A percentile compares a stretch with the other conserved stretches of the same genome.
phyloP scores from a whole-genome alignment of 2,797 vertebrate species.

The Ciconia nigra region DNA sequence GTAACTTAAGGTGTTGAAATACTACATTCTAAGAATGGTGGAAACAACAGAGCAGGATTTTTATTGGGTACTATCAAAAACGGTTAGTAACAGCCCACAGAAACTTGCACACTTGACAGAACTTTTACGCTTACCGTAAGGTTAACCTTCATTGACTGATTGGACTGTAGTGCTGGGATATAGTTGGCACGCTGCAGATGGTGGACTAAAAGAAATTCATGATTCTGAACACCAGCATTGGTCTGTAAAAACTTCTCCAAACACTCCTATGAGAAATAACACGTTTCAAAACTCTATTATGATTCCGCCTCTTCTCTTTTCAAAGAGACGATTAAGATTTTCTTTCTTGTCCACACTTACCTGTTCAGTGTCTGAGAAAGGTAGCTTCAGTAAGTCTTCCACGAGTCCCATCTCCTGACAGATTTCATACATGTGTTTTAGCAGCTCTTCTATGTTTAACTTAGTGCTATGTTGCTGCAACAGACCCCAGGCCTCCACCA shows the following conservation, averaged over 20 bases:
- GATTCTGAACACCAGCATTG: slow-evolving; percentile 83
- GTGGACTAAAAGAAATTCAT: slow-evolving; percentile 90
- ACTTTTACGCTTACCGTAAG: slow-evolving; percentile 73
- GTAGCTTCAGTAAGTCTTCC: slow-evolving; percentile 92
- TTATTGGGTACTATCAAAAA: not conserved
- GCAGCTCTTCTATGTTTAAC: slow-evolving; percentile 82
- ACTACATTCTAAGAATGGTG: not conserved
- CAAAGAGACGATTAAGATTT: not conserved
- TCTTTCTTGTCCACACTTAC: slow-evolving; percentile 58
- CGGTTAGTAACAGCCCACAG: not conserved
- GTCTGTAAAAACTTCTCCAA: slow-evolving; percentile 89
- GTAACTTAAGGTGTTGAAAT: too few species aligned
- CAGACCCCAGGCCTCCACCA: slow-evolving; percentile 89
- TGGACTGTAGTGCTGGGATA: slow-evolving; percentile 88
- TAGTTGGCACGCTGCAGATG: slow-evolving; percentile 93
- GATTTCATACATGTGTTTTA: slow-evolving; percentile 83
- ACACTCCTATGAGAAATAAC: slow-evolving; percentile 79
- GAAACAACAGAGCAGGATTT: not conserved
- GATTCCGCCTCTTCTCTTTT: not conserved
- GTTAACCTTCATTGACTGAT: slow-evolving; percentile 87
- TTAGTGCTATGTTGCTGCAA: slow-evolving; percentile 83
- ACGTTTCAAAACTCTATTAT: not conserved
- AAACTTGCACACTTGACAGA: not conserved
- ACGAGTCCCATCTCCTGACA: slow-evolving; percentile 91
- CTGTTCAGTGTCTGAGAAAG: slow-evolving; percentile 85